Conservation (phyloP, 2,113 vertebrate genomes). For the Madoqua kirkii region DNA sequence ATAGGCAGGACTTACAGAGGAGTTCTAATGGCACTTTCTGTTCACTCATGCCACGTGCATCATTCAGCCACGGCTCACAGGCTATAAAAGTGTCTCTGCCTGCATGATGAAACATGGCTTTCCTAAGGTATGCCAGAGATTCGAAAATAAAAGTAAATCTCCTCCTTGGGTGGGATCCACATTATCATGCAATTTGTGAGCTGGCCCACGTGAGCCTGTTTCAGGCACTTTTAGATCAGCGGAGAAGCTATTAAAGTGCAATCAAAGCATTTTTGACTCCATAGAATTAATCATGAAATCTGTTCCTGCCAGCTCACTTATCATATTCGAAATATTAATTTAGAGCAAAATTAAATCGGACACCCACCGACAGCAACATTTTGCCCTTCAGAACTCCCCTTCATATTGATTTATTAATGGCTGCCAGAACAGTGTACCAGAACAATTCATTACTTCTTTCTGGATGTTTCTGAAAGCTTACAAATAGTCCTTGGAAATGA, state of each 20-base stretch:
- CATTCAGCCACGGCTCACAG: constrained; percentile 1
- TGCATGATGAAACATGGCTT: constrained; percentile 35
- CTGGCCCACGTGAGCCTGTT: constrained; percentile 66
- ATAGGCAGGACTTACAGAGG: constrained; percentile 24
- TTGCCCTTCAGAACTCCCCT: constrained; percentile 88
- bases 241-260: constrained; percentile 83
- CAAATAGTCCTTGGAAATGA: constrained; percentile 81
- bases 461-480: constrained; percentile 80
- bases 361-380: constrained; percentile 87
- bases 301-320: constrained; percentile 87
- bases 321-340: constrained; percentile 90
- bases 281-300: constrained; percentile 87
- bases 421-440: constrained; percentile 81
- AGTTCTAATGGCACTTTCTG: constrained; percentile 5
- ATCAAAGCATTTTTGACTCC: constrained; percentile 85
- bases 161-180: constrained; percentile 69
- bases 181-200: constrained; percentile 75
- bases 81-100: constrained; percentile 49
- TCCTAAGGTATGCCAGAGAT: constrained; percentile 45
- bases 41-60: not conserved
- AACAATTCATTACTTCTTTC: constrained; percentile 85
- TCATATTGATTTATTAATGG: constrained; percentile 88
- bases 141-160: constrained; percentile 68
- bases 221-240: constrained; percentile 78
- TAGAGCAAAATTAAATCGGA: constrained; percentile 88